phyloP scores from a whole-genome alignment of 2,797 vertebrate species.

The Pelochelys cantorii region DNA sequence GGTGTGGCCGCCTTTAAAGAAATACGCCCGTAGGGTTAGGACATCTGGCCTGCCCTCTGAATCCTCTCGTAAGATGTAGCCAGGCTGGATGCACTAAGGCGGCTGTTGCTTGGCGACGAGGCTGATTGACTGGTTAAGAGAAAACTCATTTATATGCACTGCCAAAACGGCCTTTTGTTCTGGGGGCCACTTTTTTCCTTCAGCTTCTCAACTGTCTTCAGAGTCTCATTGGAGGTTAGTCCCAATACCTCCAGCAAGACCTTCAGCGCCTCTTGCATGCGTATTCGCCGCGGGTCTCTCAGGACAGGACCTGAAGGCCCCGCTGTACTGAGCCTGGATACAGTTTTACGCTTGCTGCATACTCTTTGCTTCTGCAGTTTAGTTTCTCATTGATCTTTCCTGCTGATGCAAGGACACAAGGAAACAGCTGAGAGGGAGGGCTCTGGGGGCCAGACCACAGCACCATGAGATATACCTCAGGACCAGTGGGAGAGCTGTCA shows the following conservation, averaged over 20 bases:
- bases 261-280: not conserved
- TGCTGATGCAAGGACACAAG: not conserved
- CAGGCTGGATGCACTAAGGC: not conserved
- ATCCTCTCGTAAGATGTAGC: not conserved
- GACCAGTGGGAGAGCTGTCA: not conserved
- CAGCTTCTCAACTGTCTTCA: not conserved
- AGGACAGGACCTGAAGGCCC: slow-evolving; percentile 30
- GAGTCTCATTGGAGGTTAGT: not conserved
- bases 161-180: not conserved
- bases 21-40: not conserved
- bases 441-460: not conserved
- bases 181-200: not conserved
- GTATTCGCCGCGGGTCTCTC: not conserved
- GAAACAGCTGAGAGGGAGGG: not conserved
- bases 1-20: not conserved
- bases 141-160: not conserved
- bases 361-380: not conserved
- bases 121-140: not conserved
- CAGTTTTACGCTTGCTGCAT: not conserved
- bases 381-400: not conserved
- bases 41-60: not conserved
- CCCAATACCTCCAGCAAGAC: not conserved
- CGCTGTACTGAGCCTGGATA: not conserved
- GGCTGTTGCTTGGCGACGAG: not conserved
- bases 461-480: not conserved